Evolutionary conservation across 2,113 vertebrate genomes (phyloP).

Genomic region (Clarias magur): DNA sequence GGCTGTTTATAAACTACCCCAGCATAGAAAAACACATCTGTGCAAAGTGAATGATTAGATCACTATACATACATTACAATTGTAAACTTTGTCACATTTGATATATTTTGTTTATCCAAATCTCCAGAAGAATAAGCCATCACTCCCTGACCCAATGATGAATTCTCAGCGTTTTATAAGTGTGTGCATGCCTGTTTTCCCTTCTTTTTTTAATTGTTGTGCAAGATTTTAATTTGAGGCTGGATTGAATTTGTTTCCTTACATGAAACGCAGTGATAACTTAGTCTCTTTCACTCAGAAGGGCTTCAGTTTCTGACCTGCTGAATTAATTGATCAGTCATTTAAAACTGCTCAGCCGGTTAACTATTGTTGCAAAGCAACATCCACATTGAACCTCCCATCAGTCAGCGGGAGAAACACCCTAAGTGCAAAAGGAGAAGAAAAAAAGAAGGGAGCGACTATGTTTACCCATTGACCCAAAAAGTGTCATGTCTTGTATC

Average conservation of each 20-base stretch:
- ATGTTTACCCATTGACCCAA: slow-evolving; percentile 18
- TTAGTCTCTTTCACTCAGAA: slow-evolving; percentile 29
- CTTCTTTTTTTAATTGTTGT: not conserved
- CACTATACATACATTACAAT: not conserved
- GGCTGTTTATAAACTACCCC: not conserved
- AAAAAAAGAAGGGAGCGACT: slow-evolving; percentile 20
- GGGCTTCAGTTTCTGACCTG: slow-evolving; percentile 30
- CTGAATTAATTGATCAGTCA: slow-evolving; percentile 29
- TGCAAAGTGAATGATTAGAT: not conserved
- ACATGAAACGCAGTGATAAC: slow-evolving; percentile 40
- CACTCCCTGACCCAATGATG: not conserved
- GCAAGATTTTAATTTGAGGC: slow-evolving; percentile 6
- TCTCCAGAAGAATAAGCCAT: not conserved
- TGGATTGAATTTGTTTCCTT: slow-evolving; percentile 41
- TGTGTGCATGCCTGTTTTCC: not conserved
- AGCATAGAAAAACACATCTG: not conserved
- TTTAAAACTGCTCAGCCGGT: slow-evolving; percentile 34
- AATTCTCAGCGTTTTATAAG: not conserved
- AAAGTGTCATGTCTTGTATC: slow-evolving; percentile 24
- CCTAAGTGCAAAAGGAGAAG: slow-evolving; percentile 6
- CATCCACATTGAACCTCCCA: slow-evolving; percentile 40
- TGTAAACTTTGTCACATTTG: not conserved
- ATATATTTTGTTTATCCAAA: not conserved
- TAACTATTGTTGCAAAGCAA: slow-evolving; percentile 56
- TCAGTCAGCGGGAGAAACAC: slow-evolving; percentile 36